Conservation (phyloP, 2,113 vertebrate genomes). For the Eidolon helvum region DNA sequence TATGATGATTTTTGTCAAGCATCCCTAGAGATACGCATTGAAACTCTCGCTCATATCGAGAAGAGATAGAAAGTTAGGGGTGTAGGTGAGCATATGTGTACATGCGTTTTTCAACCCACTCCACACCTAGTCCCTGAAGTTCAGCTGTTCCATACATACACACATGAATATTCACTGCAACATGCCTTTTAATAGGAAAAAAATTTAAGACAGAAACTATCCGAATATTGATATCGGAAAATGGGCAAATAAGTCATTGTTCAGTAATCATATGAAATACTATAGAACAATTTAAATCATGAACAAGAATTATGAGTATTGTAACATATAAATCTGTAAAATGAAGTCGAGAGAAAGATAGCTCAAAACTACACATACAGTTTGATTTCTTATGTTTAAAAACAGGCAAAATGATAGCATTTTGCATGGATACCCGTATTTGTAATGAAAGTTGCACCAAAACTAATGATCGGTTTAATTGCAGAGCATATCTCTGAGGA, state of each 20-base stretch:
- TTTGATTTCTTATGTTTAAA: not conserved
- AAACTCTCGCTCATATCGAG: not conserved
- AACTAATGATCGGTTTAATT: not conserved
- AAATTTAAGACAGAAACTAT: not conserved
- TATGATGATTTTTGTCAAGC: not conserved
- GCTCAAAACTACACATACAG: not conserved
- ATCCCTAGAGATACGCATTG: not conserved
- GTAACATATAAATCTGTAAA: not conserved
- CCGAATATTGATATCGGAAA: not conserved
- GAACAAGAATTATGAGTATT: not conserved
- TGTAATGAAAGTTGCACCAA: not conserved
- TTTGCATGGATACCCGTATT: not conserved
- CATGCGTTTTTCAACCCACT: not conserved
- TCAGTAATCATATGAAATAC: not conserved
- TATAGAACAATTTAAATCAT: not conserved
- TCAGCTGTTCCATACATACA: not conserved
- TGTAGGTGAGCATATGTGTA: too few species aligned
- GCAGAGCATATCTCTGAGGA: not conserved
- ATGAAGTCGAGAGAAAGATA: not conserved
- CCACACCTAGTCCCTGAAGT: not conserved
- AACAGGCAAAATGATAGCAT: not conserved
- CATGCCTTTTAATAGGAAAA: not conserved
- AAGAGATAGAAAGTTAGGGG: not conserved
- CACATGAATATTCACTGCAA: not conserved
- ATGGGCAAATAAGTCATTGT: not conserved